phyloP scores from a whole-genome alignment of 1,140 invertebrate species.

The Elymnias hypermnestra region DNA sequence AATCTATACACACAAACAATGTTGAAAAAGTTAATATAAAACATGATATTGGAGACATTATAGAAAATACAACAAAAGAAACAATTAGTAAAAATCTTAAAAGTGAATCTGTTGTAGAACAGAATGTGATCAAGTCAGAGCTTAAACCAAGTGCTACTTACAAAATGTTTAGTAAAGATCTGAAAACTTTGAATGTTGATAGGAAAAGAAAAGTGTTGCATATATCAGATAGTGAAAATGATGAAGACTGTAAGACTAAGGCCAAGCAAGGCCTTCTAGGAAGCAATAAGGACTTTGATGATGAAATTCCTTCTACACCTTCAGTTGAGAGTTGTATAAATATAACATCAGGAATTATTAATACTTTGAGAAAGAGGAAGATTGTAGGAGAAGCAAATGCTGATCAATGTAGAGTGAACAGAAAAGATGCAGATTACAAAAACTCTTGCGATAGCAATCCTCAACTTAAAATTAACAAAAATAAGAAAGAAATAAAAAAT shows the following conservation, averaged over 20 bases:
- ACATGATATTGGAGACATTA: constrained; percentile 11
- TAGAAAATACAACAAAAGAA: constrained; percentile 11
- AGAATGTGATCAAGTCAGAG: constrained; percentile 14
- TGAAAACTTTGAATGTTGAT: constrained; percentile 54
- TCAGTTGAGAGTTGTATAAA: constrained; percentile 41
- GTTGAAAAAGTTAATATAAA: constrained; percentile 21
- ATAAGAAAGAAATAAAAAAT: constrained; percentile 29
- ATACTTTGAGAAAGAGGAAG: no score
- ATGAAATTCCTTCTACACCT: constrained; percentile 70
- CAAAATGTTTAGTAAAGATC: constrained; percentile 36
- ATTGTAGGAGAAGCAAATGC: constrained; percentile 65
- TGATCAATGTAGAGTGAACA: constrained; percentile 61
- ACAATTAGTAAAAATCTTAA: constrained; percentile 3
- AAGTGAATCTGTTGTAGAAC: constrained; percentile 1
- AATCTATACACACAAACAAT: background rate
- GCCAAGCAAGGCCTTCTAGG: constrained; percentile 28
- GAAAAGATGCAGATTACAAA: constrained; percentile 65
- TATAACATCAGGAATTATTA: constrained; percentile 50
- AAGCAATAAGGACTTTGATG: constrained; percentile 45
- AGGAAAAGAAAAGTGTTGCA: constrained; percentile 63
- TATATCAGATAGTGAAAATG: constrained; percentile 67
- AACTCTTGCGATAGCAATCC: constrained; percentile 61
- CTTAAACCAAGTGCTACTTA: constrained; percentile 19
- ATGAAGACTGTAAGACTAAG: constrained; percentile 56
- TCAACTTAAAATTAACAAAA: constrained; percentile 21